Base-by-base conservation (phyloP, 92 coral and sea anemone genomes). In the Paramuricea clavata region DNA sequence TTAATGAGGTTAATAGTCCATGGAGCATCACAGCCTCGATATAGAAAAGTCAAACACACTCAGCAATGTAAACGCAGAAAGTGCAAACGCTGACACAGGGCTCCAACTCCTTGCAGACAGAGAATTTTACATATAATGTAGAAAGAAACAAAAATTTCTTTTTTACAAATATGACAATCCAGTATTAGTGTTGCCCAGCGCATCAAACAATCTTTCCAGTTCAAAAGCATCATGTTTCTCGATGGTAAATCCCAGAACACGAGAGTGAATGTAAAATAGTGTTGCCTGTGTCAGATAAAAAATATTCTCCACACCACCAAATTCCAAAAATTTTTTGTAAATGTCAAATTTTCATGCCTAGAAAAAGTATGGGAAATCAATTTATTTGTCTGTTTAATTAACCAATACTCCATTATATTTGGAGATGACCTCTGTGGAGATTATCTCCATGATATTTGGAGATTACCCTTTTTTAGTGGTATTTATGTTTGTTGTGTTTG, bases 251-350 rank as follows among this genome's bases (percentile, higher is more conserved):
- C 50, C 59, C 72, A 52, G 19, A 42, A 42, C 35, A 22, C 56
- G 34, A 61, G 84, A 12, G 23, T 22, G 72, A 56, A 16, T 79
- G 59, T 79, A 79, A 79, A 79, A 79, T 79, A 79, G 71, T 57
- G 21, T 79, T 61, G 73, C 59, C 30, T 79, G 84, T 79, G 59
- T 73, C 59, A 27, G 54, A 78, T 78, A 79, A 79, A 60, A 79
- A 79, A 79, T 79, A 79, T 35, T 59, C 59, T 34, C 43, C 68
- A 35, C 59, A 59, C 59, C 0, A 69, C 47, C 64, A 59, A 43
- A 15, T 65, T 57, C 21, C 84, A 64, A 23, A 19, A 21, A 21
- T 44, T 49, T 60, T 27, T 79, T 59, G 19, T 12, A 69, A 39
- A 79, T 23, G 73, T 59, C 15, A 9, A 54, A 56, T 33, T 79